Evolutionary conservation across 2,888 invertebrate genomes (phyloP), one percentile per base, ranked within the genome.

Genomic region (Pristionchus maxplancki): DNA sequence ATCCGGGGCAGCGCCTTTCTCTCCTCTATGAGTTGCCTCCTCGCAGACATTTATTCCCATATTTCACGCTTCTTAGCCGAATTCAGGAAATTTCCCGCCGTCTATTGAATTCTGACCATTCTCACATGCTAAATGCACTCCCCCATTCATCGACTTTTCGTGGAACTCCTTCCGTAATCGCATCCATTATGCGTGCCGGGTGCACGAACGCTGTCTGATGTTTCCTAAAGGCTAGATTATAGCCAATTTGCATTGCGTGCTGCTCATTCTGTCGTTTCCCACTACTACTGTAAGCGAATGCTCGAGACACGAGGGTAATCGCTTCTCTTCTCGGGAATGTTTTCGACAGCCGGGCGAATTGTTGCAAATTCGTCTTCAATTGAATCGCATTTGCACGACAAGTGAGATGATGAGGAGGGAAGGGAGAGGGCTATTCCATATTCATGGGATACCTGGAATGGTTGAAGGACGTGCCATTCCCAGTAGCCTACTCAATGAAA

Each of bases 371-470:
- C 64, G 28, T 6, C 31, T 28, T 31, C 64, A 64, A 64, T 64
- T 64, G 64, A 31, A 64, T 64, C 64, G 28, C 28, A 64, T 64
- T 64, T 64, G 64, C 64, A 64, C 64, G 15, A 3, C 31, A 64
- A 64, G 64, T 64, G 28, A 20, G 34, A 28, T 64, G 64, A 64
- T 64, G 31, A 13, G 34, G 58, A n/a, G 58, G 48, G 8, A 17
- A 48, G 48, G 50, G 17, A 17, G 17, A 17, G 17, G 50, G 28
- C 34, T 64, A 64, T 64, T 64, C 64, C 64, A 64, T 64, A 64
- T 64, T 64, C 64, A 64, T 64, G 64, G 11, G 64, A 64, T 64
- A 64, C 64, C 64, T 64, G 64, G 64, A 64, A 64, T 64, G 4
- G 64, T 64, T 15, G 13, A 64, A 3, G 64, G 31, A 64, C 64